A percentile compares a stretch with the other conserved stretches of the same genome.
Conservation (phyloP, 2,113 vertebrate species). For the Anoplopoma fimbria region DNA sequence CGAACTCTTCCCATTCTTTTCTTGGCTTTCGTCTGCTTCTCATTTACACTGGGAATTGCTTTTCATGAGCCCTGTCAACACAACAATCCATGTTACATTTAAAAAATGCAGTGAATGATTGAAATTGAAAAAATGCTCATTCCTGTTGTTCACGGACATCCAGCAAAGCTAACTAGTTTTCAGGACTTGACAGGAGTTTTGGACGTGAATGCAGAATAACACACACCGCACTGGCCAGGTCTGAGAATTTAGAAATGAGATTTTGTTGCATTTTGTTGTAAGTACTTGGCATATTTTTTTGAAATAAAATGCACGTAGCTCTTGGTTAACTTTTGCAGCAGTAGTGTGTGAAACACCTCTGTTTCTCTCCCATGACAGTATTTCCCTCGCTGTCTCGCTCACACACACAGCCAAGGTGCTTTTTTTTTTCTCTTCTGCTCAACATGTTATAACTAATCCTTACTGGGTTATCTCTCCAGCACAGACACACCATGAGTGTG, state of each 20-base stretch:
- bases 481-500: conserved; percentile 50
- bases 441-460: conserved; percentile 60
- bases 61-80: conserved; percentile 34
- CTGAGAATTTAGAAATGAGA: not conserved
- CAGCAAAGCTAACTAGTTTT: not conserved
- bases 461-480: conserved; percentile 61
- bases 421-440: conserved; percentile 10
- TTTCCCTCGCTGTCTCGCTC: conserved; percentile 7
- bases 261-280: not conserved
- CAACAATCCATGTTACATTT: conserved; percentile 22
- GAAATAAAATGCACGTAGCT: conserved; percentile 22
- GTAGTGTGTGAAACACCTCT: conserved; percentile 7
- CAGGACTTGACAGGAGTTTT: too few relatives aligned
- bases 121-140: conserved; percentile 7
- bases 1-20: conserved; percentile 25
- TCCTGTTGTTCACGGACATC: conserved; percentile 14
- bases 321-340: not conserved
- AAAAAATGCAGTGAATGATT: conserved; percentile 27
- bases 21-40: conserved; percentile 21
- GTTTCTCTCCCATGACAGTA: conserved; percentile 19
- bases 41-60: conserved; percentile 16
- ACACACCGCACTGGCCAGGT: not conserved
- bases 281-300: not conserved
- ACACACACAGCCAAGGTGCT: conserved; percentile 17
- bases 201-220: not conserved